Conservation (phyloP, 2,113 vertebrate genomes). For the Carassius auratus region DNA sequence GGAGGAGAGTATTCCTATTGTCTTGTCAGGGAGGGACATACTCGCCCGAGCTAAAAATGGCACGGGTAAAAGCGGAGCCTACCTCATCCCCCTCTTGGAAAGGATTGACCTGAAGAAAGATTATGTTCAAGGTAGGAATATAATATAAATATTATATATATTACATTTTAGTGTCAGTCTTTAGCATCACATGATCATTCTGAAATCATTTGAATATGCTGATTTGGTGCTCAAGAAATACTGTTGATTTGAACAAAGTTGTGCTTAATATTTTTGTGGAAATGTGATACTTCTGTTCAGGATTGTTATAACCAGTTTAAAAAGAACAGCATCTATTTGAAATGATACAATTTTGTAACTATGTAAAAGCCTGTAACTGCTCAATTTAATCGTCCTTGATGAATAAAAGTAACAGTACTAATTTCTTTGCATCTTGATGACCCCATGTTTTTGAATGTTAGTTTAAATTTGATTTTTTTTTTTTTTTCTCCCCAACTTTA, state of each 20-base stretch:
- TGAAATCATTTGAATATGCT: too few species aligned
- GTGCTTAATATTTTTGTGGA: too few species aligned
- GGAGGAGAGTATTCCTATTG: constrained; percentile 84
- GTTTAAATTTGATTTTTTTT: not conserved
- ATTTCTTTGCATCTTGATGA: not conserved
- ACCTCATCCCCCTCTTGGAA: constrained; percentile 81
- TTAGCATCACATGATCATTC: too few species aligned
- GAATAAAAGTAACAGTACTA: too few species aligned
- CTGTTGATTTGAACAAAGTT: too few species aligned
- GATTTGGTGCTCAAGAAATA: too few species aligned
- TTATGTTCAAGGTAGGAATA: constrained; percentile 74
- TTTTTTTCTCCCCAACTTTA: not conserved
- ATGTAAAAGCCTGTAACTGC: not conserved
- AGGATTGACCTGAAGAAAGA: constrained; percentile 81
- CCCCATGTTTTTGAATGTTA: not conserved
- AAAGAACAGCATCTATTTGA: too few species aligned
- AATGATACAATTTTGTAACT: too few species aligned
- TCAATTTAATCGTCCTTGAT: too few species aligned
- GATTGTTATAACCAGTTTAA: too few species aligned
- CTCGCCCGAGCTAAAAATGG: constrained; percentile 80
- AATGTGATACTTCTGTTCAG: too few species aligned
- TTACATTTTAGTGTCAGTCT: not conserved
- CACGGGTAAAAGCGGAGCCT: constrained; percentile 81
- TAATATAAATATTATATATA: constrained; percentile 10
- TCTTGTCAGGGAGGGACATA: constrained; percentile 79